These are phyloP conservation scores for Trichomalopsis sarcophagae DNA, from an alignment of 1,140 invertebrate genomes.

Conservation along the genomic window DNA sequence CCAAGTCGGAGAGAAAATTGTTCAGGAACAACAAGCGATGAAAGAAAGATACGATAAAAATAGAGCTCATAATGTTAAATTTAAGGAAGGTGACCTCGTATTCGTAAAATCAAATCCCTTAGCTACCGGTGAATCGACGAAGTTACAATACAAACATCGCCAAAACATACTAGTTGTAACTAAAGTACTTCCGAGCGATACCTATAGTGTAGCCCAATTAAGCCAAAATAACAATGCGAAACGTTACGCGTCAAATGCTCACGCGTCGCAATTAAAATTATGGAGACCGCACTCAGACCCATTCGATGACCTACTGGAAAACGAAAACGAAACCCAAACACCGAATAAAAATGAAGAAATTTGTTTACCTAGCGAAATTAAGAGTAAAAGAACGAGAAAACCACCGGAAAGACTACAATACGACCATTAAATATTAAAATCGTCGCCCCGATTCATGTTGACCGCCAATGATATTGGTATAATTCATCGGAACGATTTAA, in stretches of 20 bases:
- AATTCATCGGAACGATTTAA: too few relatives aligned
- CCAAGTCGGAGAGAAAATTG: constrained; percentile 40
- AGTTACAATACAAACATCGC: constrained; percentile 53
- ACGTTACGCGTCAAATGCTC: constrained; percentile 2
- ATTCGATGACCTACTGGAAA: too few relatives aligned
- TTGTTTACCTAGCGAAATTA: too few relatives aligned
- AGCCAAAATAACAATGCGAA: background rate
- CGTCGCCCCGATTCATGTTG: too few relatives aligned
- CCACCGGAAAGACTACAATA: too few relatives aligned
- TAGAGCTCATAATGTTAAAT: constrained; percentile 45
- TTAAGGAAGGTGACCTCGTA: constrained; percentile 55
- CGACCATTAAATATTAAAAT: too few relatives aligned
- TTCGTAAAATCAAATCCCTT: constrained; percentile 47
- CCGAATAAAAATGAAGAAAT: too few relatives aligned
- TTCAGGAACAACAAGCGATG: constrained; percentile 20
- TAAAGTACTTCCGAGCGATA: constrained; percentile 57
- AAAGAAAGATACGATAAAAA: constrained; percentile 47
- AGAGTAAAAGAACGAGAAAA: too few relatives aligned
- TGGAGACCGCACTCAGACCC: background rate
- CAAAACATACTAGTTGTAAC: constrained; percentile 57
- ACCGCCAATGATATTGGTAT: too few relatives aligned
- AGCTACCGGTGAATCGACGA: constrained; percentile 55
- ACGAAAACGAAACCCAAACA: too few relatives aligned
- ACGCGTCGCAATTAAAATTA: background rate
- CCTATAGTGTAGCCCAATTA: constrained; percentile 48